Evolutionary conservation across 2,888 invertebrate species (phyloP).

Genomic region (Antheraea assamensis): DNA sequence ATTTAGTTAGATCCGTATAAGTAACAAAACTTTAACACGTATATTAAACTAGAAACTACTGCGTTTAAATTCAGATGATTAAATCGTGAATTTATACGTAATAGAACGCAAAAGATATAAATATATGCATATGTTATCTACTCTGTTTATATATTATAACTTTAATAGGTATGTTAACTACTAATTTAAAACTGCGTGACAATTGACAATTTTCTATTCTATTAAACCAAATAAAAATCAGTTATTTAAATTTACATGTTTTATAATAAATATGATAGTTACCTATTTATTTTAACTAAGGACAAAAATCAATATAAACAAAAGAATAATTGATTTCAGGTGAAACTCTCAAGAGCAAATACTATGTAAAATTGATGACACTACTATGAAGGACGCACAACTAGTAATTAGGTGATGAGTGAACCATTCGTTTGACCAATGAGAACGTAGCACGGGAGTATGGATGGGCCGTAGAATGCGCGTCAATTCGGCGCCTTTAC

Average conservation of each 20-base stretch:
- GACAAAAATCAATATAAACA: background rate
- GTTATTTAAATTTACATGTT: background rate
- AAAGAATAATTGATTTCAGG: background rate
- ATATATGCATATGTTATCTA: background rate
- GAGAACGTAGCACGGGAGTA: slow-evolving; percentile 63
- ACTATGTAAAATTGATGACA: slow-evolving; percentile 8
- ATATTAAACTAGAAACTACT: background rate
- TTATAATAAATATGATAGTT: background rate
- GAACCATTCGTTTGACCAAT: slow-evolving; percentile 50
- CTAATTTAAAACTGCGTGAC: too few species aligned
- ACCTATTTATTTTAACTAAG: background rate
- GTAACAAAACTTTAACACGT: background rate
- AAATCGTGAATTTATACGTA: background rate
- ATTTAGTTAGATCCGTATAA: background rate
- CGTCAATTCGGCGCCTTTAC: slow-evolving; percentile 68
- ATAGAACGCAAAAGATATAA: background rate
- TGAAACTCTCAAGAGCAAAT: background rate
- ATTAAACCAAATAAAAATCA: too few species aligned
- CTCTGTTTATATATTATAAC: too few species aligned
- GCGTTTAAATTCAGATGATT: background rate
- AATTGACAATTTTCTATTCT: too few species aligned
- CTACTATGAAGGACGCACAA: slow-evolving; percentile 26
- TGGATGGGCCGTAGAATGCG: slow-evolving; percentile 81
- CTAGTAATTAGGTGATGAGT: slow-evolving; percentile 33
- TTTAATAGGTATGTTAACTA: too few species aligned